Evolutionary conservation across 2,888 invertebrate species (phyloP), one percentile per base, ranked within the genome.

Genomic region (Netelia fuscicornis): DNA sequence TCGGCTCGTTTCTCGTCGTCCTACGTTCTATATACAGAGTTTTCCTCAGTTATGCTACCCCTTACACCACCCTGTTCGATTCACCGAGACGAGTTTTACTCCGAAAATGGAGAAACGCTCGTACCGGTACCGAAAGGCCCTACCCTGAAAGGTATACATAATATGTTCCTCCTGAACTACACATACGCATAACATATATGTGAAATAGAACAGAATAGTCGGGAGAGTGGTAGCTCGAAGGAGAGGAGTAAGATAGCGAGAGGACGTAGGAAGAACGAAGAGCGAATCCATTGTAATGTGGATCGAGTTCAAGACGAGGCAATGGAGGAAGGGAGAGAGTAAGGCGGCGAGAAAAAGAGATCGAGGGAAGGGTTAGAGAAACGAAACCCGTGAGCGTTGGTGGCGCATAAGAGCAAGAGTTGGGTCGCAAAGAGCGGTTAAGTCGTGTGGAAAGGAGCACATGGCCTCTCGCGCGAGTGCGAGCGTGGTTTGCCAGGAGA

Each of bases 381-480:
- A 56, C 44, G 76, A 56, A 58, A 77, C 76, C 76, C 65, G n/a
- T 76, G 65, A 76, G 79, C 79, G 74, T 74, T 58, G 65, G 65
- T 20, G 67, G 48, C 37, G 60, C 60, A 60, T 44, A 48, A 77
- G 70, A 78, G 70, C 60, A 78, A 62, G 62, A 60, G 70, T 76
- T 79, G 71, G 71, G 79, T 77, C 71, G 82, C 79, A 79, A 75
- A 75, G 71, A 78, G 78, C 83, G 83, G 86, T 86, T 86, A 86
- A 87, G 84, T 86, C 86, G 86, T 87, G 87, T 86, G 86, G 87
- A 87, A 87, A 85, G 81, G 78, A 84, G 83, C 84, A 86, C 86
- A 86, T 86, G 86, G 85, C 44, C 81, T 81, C 64, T 70, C 65
- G 78, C 67, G 68, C 42, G 44, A 58, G 68, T 71, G 60, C 52